A percentile compares a stretch with the other conserved stretches of the same genome.
Conservation (phyloP, 2,797 vertebrate species). For the Zenarchopterus dispar region DNA sequence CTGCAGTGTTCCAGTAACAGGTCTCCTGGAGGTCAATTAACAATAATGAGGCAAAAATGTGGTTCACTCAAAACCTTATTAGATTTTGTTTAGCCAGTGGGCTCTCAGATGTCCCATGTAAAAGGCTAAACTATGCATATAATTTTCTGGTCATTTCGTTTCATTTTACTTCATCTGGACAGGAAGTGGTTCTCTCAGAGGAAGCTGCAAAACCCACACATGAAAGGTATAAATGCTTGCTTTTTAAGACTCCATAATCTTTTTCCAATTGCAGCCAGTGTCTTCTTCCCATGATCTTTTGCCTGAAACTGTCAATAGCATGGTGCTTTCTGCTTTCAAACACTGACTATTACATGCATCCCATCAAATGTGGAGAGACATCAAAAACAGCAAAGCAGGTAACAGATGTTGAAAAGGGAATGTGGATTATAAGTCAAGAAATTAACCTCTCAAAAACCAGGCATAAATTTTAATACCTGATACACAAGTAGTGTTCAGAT, state of each 20-base stretch:
- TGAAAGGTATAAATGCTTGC: slow-evolving; percentile 40
- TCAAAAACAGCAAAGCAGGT: too few relatives aligned
- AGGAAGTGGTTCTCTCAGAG: slow-evolving; percentile 40
- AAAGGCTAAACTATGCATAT: slow-evolving; percentile 74
- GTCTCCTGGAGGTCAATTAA: slow-evolving; percentile 85
- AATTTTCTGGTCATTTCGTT: slow-evolving; percentile 64
- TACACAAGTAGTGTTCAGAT: too few relatives aligned
- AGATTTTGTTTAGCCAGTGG: slow-evolving; percentile 76
- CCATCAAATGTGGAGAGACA: too few relatives aligned
- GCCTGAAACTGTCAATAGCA: slow-evolving; percentile 41
- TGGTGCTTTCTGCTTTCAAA: slow-evolving; percentile 22
- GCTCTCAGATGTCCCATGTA: slow-evolving; percentile 74
- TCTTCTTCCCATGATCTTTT: slow-evolving; percentile 9
- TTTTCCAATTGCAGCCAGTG: slow-evolving; percentile 28
- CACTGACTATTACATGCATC: slow-evolving; percentile 4
- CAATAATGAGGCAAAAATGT: slow-evolving; percentile 82
- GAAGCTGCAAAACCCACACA: slow-evolving; percentile 32
- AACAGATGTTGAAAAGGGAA: too few relatives aligned
- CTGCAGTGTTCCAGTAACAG: slow-evolving; percentile 81
- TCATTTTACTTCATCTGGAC: slow-evolving; percentile 56
- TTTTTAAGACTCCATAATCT: slow-evolving; percentile 45
- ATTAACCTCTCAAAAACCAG: too few relatives aligned
- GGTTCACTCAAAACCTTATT: slow-evolving; percentile 79
- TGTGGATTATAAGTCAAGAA: too few relatives aligned
- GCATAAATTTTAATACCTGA: too few relatives aligned